Evolutionary conservation across 2,888 invertebrate genomes (phyloP), one percentile per base, ranked within the genome.

Genomic region (Drosophila peninsularis): DNA sequence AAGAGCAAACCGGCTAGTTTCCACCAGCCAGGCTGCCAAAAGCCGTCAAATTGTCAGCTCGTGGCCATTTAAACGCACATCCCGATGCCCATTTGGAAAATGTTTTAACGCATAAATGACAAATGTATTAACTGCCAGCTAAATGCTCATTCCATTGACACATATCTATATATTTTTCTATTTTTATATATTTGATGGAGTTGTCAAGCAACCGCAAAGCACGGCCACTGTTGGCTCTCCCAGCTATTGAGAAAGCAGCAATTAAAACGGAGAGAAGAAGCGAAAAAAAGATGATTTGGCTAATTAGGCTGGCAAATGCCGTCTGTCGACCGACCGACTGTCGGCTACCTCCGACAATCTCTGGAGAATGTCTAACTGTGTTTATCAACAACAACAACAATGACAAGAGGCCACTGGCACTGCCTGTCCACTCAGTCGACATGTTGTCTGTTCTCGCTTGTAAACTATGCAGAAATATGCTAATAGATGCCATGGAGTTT

Each of bases 381-480:
- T 21, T 62, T 62, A 61, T 42, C 39, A 24, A 32, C 52, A 71
- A 62, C 77, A 54, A 41, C 17, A 50, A 50, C 10, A 36, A 24
- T 9, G 9, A 21, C 24, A 24, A 24, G 3, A 24, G 24, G 17
- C 58, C 66, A 64, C 80, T 71, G 69, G 44, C 58, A 78, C 69
- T 58, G 72, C 70, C 71, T 77, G 79, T 67, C 79, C 81, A 78
- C 66, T 72, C 21, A n/a, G 47, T 19, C 58, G 41, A 64, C 55
- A 64, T 69, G 74, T 86, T 80, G 80, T 70, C 79, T 85, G 71
- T 67, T 68, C 62, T 52, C 37, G 36, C 52, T 52, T 73, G 86
- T 80, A 75, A 80, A 80, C 73, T 71, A 86, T 86, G 70, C 62
- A 80, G 88, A 83, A 86, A 80, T 86, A 83, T 83, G 87, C 78